These are phyloP conservation scores for Neopelma chrysocephalum DNA, from an alignment of 2,797 vertebrate species.

Conservation along the genomic window DNA sequence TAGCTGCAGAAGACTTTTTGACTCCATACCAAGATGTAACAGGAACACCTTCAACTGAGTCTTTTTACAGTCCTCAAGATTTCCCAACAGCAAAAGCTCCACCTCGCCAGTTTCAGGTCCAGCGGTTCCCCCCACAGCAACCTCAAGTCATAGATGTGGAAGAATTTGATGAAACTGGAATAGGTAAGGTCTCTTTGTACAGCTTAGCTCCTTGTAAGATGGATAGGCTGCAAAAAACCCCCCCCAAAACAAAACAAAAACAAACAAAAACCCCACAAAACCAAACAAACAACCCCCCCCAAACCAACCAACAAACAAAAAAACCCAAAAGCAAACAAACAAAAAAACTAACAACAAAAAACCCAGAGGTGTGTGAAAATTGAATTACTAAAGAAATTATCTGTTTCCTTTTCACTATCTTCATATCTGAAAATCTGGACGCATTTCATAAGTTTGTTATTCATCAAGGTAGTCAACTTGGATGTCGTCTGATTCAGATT, in stretches of 20 bases:
- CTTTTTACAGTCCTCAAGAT: constrained; percentile 48
- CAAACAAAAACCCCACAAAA: no score
- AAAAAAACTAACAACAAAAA: background rate
- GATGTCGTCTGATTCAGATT: background rate
- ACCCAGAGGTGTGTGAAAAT: rapidly evolving
- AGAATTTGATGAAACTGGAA: constrained; percentile 84
- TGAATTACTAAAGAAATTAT: background rate
- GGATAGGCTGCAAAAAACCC: background rate
- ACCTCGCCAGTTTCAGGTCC: constrained; percentile 75
- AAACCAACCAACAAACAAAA: no score
- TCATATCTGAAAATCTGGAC: background rate
- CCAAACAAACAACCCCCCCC: no score
- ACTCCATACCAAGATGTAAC: constrained; percentile 25
- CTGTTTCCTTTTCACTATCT: background rate
- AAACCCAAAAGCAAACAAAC: no score
- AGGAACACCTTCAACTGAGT: constrained; percentile 31
- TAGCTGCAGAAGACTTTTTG: constrained; percentile 22
- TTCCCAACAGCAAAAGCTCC: constrained; percentile 62
- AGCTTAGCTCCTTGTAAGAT: background rate
- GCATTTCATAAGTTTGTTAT: background rate
- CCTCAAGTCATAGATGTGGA: constrained; percentile 87
- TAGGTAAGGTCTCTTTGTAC: constrained; percentile 80
- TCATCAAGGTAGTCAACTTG: background rate
- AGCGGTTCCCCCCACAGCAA: constrained; percentile 74
- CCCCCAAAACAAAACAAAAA: no score